These are phyloP conservation scores for Noctua fimbriata DNA, from an alignment of 2,888 invertebrate genomes.

Conservation along the genomic window DNA sequence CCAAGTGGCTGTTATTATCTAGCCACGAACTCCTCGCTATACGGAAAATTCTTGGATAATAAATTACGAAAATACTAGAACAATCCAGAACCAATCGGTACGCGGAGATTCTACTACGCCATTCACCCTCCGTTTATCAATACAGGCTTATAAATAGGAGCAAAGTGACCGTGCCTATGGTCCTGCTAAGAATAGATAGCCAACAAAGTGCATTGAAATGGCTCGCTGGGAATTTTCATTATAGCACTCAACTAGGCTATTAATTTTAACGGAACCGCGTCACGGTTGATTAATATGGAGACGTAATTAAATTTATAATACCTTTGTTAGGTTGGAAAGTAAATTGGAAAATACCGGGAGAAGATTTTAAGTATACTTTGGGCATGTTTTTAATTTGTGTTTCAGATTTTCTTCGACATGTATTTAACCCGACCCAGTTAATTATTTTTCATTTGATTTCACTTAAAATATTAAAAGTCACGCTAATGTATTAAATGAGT, in stretches of 20 bases:
- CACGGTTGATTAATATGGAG: slow-evolving; percentile 29
- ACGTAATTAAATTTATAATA: slow-evolving; percentile 45
- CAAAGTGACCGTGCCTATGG: not conserved
- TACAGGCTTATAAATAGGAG: slow-evolving; percentile 14
- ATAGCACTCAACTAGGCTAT: slow-evolving; percentile 50
- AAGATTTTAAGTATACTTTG: not conserved
- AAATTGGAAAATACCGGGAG: not conserved
- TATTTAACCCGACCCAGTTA: not conserved
- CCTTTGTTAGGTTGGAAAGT: slow-evolving; percentile 9
- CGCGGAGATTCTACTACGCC: no score
- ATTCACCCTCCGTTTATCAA: slow-evolving; percentile 5
- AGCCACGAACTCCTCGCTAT: no score
- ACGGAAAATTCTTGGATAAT: not conserved
- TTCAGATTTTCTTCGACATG: not conserved
- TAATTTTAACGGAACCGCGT: slow-evolving; percentile 43
- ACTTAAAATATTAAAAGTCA: not conserved
- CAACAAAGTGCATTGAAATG: slow-evolving; percentile 47
- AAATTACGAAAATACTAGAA: not conserved
- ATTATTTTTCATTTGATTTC: not conserved
- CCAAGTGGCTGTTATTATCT: no score
- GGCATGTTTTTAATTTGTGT: not conserved
- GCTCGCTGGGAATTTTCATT: slow-evolving; percentile 62
- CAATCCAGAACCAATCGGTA: fast-evolving
- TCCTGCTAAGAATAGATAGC: slow-evolving; percentile 17
- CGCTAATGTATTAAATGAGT: not conserved